A percentile compares a stretch with the other conserved stretches of the same genome.
phyloP scores from a whole-genome alignment of 2,113 vertebrate species.

The Lutjanus erythropterus region DNA sequence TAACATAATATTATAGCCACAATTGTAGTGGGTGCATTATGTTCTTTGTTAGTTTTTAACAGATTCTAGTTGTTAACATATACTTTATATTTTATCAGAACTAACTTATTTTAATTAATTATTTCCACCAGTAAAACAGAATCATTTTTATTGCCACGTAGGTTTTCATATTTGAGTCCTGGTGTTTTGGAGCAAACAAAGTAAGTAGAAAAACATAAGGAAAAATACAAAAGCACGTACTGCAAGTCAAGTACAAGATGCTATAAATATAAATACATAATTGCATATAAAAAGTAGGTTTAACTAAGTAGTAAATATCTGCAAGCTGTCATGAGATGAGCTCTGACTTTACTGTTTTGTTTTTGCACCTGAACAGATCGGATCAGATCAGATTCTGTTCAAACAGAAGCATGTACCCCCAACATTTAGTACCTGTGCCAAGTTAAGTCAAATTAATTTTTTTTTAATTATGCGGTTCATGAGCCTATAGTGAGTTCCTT shows the following conservation, averaged over 20 bases:
- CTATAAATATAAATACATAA: no score
- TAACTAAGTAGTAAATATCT: not conserved
- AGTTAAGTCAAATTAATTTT: not conserved
- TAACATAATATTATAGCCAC: no score
- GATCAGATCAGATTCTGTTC: not conserved
- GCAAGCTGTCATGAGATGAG: not conserved
- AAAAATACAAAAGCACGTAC: no score
- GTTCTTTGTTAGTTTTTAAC: not conserved
- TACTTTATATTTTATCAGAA: not conserved
- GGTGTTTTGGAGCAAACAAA: no score
- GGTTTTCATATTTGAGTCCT: no score
- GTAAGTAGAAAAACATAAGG: no score
- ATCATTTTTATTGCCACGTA: no score
- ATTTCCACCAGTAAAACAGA: no score
- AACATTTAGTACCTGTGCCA: not conserved
- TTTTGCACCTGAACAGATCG: not conserved
- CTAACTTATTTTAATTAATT: no score
- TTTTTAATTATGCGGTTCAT: not conserved
- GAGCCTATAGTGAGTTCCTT: not conserved
- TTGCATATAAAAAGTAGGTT: not conserved
- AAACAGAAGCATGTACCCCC: not conserved
- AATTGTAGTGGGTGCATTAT: not conserved
- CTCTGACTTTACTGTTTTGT: not conserved
- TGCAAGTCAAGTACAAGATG: no score
- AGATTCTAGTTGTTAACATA: not conserved